Base-by-base conservation (phyloP, 2,888 invertebrate species). In the Agriotes lineatus region DNA sequence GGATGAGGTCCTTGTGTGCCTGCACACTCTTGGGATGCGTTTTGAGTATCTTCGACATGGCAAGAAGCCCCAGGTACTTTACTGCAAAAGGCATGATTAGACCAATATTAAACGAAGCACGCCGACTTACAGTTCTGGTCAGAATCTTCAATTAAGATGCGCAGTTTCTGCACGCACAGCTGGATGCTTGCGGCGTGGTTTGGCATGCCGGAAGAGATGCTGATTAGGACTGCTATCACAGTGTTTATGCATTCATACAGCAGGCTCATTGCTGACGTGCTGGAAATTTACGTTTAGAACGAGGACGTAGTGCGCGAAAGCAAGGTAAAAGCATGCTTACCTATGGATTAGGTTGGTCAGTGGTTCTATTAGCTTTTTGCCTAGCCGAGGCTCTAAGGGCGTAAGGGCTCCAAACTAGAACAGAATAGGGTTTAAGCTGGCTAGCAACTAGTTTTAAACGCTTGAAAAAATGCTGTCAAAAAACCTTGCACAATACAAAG, bases 361-460 rank as follows among this genome's bases (percentile, higher is more conserved):
- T 83, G 99, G 99, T 91, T 99, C 99, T 89, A 99, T 98, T 88
- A 99, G 92, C 90, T 99, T 99, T 93, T 99, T 99, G 88, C 99
- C 99, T 90, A 99, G 94, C 87, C 99, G 93, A 87, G 99, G 99
- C 92, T 99, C 99, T 91, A 99, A 91, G 84, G 99, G 99, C 87
- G 99, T 99, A 89, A 99, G 93, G 86, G 99, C 99, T 90, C 99
- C 99, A 93, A 99, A 99, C 99, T 99, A 94, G 83, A 90, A 90
- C 82, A 81, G 82, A 83, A 68, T 66, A n/a, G n/a, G n/a, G n/a
- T n/a, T n/a, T n/a, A n/a, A n/a, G n/a, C n/a, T n/a, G n/a, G n/a
- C n/a, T n/a, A n/a, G n/a, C n/a, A n/a, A n/a, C n/a, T n/a, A n/a
- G n/a, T n/a, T n/a, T n/a, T n/a, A n/a, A n/a, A n/a, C n/a, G n/a